These are phyloP conservation scores for Dicerorhinus sumatrensis DNA, from an alignment of 2,113 vertebrate species.

Conservation along the genomic window DNA sequence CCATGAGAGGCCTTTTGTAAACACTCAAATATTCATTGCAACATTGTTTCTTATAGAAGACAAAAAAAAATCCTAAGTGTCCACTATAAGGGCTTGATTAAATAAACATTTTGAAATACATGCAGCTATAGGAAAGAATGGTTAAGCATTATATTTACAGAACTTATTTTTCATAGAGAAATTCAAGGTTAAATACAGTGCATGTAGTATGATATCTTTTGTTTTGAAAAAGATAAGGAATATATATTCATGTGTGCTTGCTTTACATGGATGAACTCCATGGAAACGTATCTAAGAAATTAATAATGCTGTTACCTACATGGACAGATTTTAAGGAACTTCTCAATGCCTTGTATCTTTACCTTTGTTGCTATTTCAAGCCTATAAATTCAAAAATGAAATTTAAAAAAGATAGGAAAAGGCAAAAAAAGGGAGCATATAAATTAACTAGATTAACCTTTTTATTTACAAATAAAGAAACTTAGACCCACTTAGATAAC, in stretches of 20 bases:
- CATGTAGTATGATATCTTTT: neutral
- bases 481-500: neutral
- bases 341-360: neutral
- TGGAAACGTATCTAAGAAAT: neutral
- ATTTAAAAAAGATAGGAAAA: neutral
- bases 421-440: neutral
- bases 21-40: neutral
- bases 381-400: neutral
- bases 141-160: neutral
- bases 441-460: neutral
- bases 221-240: neutral
- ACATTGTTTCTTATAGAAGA: neutral
- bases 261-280: neutral
- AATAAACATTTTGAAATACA: neutral
- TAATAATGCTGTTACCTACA: neutral
- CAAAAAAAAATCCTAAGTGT: neutral
- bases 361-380: neutral
- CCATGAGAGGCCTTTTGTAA: neutral
- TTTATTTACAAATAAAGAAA: neutral
- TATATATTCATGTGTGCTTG: neutral
- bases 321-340: neutral
- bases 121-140: neutral
- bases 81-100: neutral
- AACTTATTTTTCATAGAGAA: slow-evolving; percentile 1
- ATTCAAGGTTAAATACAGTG: neutral